Evolutionary conservation across 2,888 invertebrate species (phyloP).

Genomic region (Dynastes maya): DNA sequence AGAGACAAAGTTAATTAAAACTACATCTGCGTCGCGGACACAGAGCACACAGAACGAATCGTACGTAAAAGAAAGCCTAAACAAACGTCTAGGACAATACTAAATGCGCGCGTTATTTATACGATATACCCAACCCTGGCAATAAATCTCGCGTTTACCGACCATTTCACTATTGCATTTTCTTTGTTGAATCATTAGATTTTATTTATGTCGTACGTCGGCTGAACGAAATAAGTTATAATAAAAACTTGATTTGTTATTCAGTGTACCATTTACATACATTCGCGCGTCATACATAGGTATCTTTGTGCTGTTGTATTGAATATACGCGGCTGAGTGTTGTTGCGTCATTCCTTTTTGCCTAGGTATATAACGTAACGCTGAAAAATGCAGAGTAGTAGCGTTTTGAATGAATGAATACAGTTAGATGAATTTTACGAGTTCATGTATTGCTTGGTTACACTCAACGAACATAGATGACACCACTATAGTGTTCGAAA

Average conservation of each 20-base stretch:
- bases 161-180: constrained; percentile 44
- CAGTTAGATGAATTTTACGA: background rate
- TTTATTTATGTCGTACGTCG: constrained; percentile 35
- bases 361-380: too few relatives aligned
- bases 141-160: constrained; percentile 42
- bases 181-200: constrained; percentile 42
- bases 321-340: background rate
- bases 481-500: too few relatives aligned
- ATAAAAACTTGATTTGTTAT: constrained; percentile 38
- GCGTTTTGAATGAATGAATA: background rate
- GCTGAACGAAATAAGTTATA: constrained; percentile 28
- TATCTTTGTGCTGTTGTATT: background rate
- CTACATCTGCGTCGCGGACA: constrained; percentile 12
- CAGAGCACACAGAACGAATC: constrained; percentile 14
- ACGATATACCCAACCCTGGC: constrained; percentile 32
- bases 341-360: background rate
- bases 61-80: constrained; percentile 22
- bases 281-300: background rate
- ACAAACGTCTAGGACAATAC: constrained; percentile 39
- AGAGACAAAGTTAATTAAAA: constrained; percentile 38
- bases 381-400: background rate
- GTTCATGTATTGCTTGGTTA: background rate
- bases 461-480: background rate
- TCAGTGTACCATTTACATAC: constrained; percentile 38
- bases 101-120: constrained; percentile 43